phyloP scores from a whole-genome alignment of 2,888 invertebrate species.

The Hymenopus coronatus region DNA sequence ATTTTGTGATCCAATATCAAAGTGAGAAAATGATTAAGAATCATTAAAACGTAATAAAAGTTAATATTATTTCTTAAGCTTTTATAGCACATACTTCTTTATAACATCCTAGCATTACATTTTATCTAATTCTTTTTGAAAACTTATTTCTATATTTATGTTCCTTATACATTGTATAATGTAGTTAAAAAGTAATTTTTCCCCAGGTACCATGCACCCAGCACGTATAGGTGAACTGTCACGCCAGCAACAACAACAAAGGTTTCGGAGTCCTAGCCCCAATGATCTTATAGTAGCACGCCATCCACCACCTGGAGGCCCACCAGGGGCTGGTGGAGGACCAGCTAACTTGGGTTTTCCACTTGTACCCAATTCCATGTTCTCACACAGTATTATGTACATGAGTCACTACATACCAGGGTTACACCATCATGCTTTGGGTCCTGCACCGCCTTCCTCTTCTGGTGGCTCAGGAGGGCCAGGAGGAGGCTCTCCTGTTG shows the following conservation, averaged over 20 bases:
- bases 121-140: no score
- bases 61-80: no score
- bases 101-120: no score
- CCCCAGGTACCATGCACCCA: conserved; percentile 39
- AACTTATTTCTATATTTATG: neutral
- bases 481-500: conserved; percentile 15
- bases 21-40: no score
- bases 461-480: neutral
- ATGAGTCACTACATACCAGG: conserved; percentile 83
- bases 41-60: no score
- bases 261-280: conserved; percentile 39
- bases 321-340: neutral
- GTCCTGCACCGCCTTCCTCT: conserved; percentile 7
- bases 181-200: neutral
- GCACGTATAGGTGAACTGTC: conserved; percentile 55
- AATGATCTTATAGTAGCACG: conserved; percentile 35
- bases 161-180: no score
- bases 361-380: conserved; percentile 83
- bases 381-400: conserved; percentile 86
- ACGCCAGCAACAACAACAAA: conserved; percentile 34
- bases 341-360: conserved; percentile 55
- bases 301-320: conserved; percentile 35
- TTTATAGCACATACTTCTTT: no score
- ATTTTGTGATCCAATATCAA: no score
- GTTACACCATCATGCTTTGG: conserved; percentile 37